Percentiles rank a stretch among this genome's conserved stretches.
Evolutionary conservation across 2,797 vertebrate genomes (phyloP).

Genomic region (Eurystomus glaucurus): DNA sequence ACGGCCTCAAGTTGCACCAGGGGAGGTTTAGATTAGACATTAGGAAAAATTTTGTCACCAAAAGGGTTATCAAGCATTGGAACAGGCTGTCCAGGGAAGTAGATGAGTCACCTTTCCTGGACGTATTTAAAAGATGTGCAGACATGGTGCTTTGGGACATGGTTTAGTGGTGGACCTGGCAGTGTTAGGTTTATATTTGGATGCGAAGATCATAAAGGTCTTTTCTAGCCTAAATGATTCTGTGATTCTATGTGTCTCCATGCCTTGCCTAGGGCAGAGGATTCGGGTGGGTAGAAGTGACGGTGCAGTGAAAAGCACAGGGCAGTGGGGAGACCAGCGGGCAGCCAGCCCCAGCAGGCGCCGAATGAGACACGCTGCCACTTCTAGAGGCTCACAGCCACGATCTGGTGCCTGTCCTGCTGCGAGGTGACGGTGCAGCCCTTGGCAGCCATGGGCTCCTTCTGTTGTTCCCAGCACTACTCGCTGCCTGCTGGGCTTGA

Average conservation of each 20-base stretch:
- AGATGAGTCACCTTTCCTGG: not conserved
- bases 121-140: not conserved
- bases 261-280: not conserved
- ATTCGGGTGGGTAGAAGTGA: not conserved
- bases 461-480: not conserved
- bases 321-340: fast-evolving
- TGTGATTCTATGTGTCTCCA: fast-evolving
- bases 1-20: not conserved
- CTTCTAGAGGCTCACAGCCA: not conserved
- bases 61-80: not conserved
- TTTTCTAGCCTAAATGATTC: not conserved
- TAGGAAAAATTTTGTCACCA: not conserved
- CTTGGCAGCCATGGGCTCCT: not conserved
- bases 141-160: not conserved
- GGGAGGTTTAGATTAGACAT: not conserved
- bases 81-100: not conserved
- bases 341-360: not conserved
- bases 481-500: not conserved
- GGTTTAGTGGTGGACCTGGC: not conserved
- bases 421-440: not conserved
- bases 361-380: fast-evolving
- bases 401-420: not conserved
- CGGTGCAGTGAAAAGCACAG: fast-evolving
- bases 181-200: not conserved
- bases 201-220: not conserved